Evolutionary conservation across 2,113 vertebrate species (phyloP).

Genomic region (Toxotes jaculatrix): DNA sequence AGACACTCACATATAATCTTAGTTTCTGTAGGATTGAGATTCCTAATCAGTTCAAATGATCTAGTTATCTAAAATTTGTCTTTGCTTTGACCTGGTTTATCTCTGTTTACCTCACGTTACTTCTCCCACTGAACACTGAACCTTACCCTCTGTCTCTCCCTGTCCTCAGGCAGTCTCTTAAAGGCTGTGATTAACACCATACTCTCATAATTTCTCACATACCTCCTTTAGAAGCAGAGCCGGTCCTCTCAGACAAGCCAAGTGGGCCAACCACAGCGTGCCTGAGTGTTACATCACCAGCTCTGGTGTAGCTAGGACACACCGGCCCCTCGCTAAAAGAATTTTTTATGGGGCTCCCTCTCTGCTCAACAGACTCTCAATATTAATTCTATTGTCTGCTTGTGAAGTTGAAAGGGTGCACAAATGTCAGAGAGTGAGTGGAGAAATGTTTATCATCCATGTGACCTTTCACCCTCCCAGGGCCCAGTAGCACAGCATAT

Average conservation of each 20-base stretch:
- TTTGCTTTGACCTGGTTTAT: not conserved
- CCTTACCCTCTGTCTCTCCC: not conserved
- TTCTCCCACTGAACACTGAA: slow-evolving; percentile 4
- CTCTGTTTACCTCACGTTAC: not conserved
- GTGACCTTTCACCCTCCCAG: not conserved
- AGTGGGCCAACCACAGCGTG: slow-evolving; percentile 27
- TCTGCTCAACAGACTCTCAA: not conserved
- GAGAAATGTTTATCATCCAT: slow-evolving; percentile 1
- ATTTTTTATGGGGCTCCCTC: slow-evolving; percentile 8
- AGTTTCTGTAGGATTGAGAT: not conserved
- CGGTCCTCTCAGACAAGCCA: slow-evolving; percentile 37
- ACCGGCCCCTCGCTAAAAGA: not conserved
- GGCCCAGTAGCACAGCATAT: not conserved
- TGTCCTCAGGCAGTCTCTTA: not conserved
- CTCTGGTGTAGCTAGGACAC: slow-evolving; percentile 34
- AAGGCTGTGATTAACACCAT: slow-evolving; percentile 18
- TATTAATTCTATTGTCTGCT: slow-evolving; percentile 3
- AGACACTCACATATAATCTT: not conserved
- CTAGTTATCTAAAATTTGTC: not conserved
- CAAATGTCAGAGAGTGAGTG: not conserved
- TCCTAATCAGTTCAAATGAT: not conserved
- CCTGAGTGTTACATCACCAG: slow-evolving; percentile 46
- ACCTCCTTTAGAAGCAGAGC: slow-evolving; percentile 1
- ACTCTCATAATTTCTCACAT: slow-evolving; percentile 10
- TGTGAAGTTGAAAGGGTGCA: not conserved